phyloP scores from a whole-genome alignment of 2,113 vertebrate genomes.

The Notothenia rossii region DNA sequence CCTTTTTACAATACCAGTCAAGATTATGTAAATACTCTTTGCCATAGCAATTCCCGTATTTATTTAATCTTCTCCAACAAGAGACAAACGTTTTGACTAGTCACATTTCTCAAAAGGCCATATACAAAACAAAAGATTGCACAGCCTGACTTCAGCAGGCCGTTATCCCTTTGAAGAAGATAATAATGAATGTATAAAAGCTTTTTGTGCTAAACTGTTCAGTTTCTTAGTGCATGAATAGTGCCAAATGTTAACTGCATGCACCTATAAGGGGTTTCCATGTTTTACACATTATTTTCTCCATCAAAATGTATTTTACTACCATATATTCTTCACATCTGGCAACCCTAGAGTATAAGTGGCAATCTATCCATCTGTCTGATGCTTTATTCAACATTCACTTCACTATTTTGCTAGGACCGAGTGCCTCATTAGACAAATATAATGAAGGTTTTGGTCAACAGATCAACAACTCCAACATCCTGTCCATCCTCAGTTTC shows the following conservation, averaged over 20 bases:
- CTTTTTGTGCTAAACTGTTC: neutral
- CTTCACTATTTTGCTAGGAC: neutral
- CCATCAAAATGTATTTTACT: neutral
- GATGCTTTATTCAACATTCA: neutral
- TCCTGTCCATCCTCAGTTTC: neutral
- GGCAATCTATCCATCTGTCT: neutral
- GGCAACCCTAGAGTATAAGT: neutral
- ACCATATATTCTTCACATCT: neutral
- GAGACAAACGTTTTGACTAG: neutral
- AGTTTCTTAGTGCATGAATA: neutral
- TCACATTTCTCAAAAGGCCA: neutral
- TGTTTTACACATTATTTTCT: neutral
- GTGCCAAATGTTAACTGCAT: neutral
- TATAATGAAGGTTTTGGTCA: neutral
- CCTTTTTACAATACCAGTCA: neutral
- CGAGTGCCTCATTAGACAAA: neutral
- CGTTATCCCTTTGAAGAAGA: neutral
- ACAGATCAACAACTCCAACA: conserved; percentile 7
- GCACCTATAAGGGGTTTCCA: neutral
- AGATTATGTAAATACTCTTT: neutral
- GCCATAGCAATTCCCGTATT: neutral
- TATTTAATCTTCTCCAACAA: too few relatives aligned
- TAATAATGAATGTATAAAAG: neutral
- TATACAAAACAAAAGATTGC: neutral
- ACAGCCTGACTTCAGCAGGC: neutral